Conservation (phyloP, 2,888 invertebrate genomes). For the Pammene fasciana region DNA sequence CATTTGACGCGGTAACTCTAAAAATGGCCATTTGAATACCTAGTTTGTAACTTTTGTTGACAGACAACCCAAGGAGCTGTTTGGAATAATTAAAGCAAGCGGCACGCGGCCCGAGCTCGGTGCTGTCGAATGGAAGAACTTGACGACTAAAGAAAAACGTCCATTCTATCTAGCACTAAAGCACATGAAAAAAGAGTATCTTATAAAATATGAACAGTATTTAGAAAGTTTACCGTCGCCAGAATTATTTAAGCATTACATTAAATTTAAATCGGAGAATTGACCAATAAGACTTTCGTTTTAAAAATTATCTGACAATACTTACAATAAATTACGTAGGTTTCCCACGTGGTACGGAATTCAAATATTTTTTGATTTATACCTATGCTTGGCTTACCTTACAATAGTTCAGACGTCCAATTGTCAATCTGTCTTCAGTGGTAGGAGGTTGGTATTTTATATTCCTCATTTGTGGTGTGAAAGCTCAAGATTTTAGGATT, state of each 20-base stretch:
- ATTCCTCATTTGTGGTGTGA: too few species aligned
- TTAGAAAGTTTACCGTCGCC: constrained; percentile 63
- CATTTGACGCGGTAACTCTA: too few species aligned
- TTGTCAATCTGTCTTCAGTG: too few species aligned
- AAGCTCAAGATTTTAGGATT: too few species aligned
- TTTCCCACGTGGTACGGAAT: too few species aligned
- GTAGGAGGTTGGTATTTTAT: too few species aligned
- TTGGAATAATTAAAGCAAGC: constrained; percentile 53
- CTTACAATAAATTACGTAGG: too few species aligned
- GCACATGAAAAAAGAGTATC: constrained; percentile 64
- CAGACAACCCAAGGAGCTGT: constrained; percentile 66
- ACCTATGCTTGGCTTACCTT: too few species aligned
- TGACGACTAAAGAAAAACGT: constrained; percentile 54
- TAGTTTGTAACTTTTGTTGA: constrained; percentile 37
- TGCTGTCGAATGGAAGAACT: constrained; percentile 51
- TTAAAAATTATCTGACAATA: background rate
- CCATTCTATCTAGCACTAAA: constrained; percentile 59
- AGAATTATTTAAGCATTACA: constrained; percentile 64
- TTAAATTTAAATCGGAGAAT: constrained; percentile 46
- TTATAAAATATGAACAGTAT: constrained; percentile 64
- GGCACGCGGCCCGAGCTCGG: constrained; percentile 42
- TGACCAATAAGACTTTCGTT: background rate
- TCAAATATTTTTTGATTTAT: too few species aligned
- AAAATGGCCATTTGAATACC: too few species aligned
- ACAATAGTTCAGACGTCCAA: too few species aligned